A percentile compares a stretch with the other conserved stretches of the same genome.
phyloP scores from a whole-genome alignment of 2,888 invertebrate species.

The Toxonevra muliebris region DNA sequence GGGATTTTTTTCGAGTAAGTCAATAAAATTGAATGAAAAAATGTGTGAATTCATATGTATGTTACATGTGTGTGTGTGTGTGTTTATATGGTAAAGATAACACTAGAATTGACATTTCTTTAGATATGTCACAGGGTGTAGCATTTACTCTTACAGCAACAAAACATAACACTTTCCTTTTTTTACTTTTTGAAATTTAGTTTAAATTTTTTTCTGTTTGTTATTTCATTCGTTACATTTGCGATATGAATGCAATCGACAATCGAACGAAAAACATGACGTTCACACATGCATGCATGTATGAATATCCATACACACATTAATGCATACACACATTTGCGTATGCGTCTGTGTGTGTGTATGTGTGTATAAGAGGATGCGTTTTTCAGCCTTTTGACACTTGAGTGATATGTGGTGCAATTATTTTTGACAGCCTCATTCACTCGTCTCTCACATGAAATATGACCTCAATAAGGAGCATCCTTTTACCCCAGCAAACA shows the following conservation, averaged over 20 bases:
- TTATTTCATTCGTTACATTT: neutral
- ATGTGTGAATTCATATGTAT: neutral
- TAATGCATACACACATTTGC: neutral
- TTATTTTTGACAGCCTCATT: conserved; percentile 43
- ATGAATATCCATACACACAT: neutral
- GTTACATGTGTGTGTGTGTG: neutral
- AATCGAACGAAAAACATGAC: neutral
- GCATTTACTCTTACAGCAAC: neutral
- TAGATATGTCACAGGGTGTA: neutral
- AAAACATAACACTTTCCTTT: neutral
- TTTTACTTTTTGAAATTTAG: neutral
- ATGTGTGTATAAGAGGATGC: neutral
- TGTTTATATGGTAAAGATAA: neutral
- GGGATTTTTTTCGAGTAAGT: conserved; percentile 80
- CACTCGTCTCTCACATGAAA: conserved; percentile 31
- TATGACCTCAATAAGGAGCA: too few relatives aligned
- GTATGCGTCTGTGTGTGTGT: neutral
- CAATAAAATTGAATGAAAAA: neutral
- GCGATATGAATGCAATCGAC: neutral
- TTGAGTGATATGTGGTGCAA: conserved; percentile 42
- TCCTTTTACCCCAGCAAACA: conserved; percentile 10
- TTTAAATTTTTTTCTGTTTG: neutral
- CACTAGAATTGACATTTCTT: neutral
- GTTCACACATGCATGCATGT: neutral
- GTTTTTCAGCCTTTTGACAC: conserved; percentile 37